These are phyloP conservation scores for Psettodes erumei DNA, from an alignment of 2,113 vertebrate genomes.

Conservation along the genomic window DNA sequence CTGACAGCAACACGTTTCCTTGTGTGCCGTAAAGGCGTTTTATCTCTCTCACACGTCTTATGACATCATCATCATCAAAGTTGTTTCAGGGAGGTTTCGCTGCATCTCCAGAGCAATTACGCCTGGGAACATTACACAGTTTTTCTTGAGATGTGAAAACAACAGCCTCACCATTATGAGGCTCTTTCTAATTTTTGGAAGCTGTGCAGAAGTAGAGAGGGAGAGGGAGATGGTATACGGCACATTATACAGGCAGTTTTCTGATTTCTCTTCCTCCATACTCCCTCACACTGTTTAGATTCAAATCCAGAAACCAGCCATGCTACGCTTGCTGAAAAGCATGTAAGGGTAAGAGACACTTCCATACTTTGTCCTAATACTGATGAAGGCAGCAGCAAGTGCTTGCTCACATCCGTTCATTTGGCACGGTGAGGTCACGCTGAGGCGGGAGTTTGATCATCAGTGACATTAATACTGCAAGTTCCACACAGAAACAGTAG, in stretches of 20 bases:
- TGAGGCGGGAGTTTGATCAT: background rate
- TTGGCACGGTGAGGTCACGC: too few species aligned
- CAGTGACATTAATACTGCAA: background rate
- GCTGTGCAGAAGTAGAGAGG: constrained; percentile 10
- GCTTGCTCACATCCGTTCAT: too few species aligned
- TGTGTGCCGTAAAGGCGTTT: background rate
- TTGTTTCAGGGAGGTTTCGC: background rate
- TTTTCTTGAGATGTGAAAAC: constrained; percentile 11
- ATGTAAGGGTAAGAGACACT: background rate
- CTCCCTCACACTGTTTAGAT: background rate
- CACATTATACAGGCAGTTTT: too few species aligned
- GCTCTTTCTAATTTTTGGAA: constrained; percentile 12
- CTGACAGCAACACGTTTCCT: background rate
- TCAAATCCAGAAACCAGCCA: background rate
- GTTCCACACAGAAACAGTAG: background rate
- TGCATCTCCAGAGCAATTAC: background rate
- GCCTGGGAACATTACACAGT: constrained; percentile 5
- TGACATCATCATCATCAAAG: too few species aligned
- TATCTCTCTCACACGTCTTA: background rate
- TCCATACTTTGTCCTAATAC: background rate
- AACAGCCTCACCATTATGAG: background rate
- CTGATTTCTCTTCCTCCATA: background rate
- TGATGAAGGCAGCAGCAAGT: background rate
- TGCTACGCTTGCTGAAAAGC: constrained; percentile 15
- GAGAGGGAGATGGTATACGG: background rate